A percentile compares a stretch with the other conserved stretches of the same genome.
Conservation (phyloP, 2,113 vertebrate species). For the Phalacrocorax pelagicus region DNA sequence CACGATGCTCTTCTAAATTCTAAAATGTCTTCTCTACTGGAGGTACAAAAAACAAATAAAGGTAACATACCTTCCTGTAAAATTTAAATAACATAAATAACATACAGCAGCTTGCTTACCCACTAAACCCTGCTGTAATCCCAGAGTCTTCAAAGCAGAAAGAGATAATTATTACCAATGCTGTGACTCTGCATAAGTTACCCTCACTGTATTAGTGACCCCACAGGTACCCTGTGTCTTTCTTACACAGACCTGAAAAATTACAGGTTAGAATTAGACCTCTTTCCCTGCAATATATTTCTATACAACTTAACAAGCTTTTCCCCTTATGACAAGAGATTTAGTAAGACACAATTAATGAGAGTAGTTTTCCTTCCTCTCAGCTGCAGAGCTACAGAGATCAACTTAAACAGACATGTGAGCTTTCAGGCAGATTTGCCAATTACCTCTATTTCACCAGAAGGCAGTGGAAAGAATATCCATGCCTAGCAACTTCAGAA, state of each 20-base stretch:
- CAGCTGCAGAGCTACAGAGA: background rate
- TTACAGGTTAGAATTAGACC: background rate
- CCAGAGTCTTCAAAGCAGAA: background rate
- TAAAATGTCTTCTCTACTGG: background rate
- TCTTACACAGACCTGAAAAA: background rate
- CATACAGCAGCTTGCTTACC: background rate
- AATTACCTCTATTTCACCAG: background rate
- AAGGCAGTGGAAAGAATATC: background rate
- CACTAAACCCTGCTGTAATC: background rate
- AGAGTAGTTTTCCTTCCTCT: background rate
- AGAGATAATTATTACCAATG: background rate
- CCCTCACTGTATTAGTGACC: too few species aligned
- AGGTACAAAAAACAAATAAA: background rate
- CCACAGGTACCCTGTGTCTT: too few species aligned
- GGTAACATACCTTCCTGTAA: background rate
- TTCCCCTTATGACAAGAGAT: background rate
- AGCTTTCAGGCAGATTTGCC: background rate
- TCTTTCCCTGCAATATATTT: background rate
- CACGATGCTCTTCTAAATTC: rapidly evolving
- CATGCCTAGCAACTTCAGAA: background rate
- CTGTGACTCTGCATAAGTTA: background rate
- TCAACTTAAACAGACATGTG: background rate
- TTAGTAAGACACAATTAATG: background rate
- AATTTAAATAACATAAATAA: background rate
- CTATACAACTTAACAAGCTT: background rate